phyloP scores from a whole-genome alignment of 2,113 vertebrate species.

The Nothoprocta perdicaria region DNA sequence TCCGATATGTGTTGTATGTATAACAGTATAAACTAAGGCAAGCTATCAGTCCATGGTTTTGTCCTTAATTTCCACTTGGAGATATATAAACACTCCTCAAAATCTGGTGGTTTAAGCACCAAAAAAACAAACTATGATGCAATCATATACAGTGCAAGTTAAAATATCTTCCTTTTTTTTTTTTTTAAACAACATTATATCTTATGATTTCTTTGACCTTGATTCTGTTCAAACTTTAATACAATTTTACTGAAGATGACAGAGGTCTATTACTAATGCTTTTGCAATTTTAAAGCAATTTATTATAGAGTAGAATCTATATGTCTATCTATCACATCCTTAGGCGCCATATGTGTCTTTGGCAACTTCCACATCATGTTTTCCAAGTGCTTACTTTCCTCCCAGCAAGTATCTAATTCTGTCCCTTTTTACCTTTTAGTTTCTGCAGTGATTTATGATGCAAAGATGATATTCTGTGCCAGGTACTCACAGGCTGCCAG shows the following conservation, averaged over 20 bases:
- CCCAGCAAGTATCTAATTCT: conserved; percentile 53
- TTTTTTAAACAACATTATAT: background rate
- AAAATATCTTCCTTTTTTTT: too few relatives aligned
- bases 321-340: background rate
- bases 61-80: background rate
- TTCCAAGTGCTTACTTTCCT: background rate
- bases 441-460: conserved; percentile 29
- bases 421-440: conserved; percentile 13
- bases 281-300: background rate
- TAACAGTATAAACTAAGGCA: background rate
- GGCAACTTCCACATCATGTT: background rate
- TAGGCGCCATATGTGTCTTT: background rate
- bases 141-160: background rate
- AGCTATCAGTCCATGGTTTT: background rate
- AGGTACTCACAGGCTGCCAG: conserved; percentile 22
- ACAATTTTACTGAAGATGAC: background rate
- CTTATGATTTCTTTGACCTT: background rate
- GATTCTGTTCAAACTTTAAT: background rate
- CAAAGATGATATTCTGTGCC: background rate
- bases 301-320: background rate
- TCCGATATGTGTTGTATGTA: background rate
- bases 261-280: background rate
- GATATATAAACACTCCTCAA: background rate
- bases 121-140: background rate
- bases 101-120: background rate